Evolutionary conservation across 2,113 vertebrate genomes (phyloP), one percentile per base, ranked within the genome.

Genomic region (Pachypanchax playfairii): DNA sequence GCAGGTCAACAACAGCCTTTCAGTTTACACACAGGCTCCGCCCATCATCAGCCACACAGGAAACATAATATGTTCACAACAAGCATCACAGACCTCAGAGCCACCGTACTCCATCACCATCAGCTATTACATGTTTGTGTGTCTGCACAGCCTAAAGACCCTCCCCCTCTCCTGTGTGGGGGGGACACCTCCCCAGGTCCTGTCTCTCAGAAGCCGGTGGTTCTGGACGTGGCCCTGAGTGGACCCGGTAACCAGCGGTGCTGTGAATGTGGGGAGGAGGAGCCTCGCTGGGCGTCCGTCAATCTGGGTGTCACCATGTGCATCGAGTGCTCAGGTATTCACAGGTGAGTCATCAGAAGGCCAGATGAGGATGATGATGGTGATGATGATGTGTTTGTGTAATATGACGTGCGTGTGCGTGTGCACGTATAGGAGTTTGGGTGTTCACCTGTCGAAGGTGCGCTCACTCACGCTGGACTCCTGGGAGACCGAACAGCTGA

Each of bases 361-460:
- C 6, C n/a, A 4, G 38, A 6, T 15, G 44, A 47, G 14, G 13
- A 24, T 9, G n/a, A 8, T 28, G n/a, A 7, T 4, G 17, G 8
- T 29, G 26, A 1, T 35, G 29, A 31, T 2, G 29, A 31, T 7
- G 29, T 4, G 5, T 20, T 7, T 42, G 17, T 20, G 15, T 25
- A 3, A 28, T n/a, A 15, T 10, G 2, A 13, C 2, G 0, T 76
- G 53, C 52, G 46, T 17, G 2, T n/a, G n/a, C n/a, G n/a, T n/a
- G n/a, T n/a, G n/a, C n/a, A n/a, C n/a, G n/a, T 41, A 7, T 54
- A 93, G 92, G 90, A 92, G 92, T 41, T 85, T 93, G 1, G 92
- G 92, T 0, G 92, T 93, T 18, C 92, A 93, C 62, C 77, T 92
- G 71, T 92, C 91, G 0, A 93, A 93, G 65, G 87, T 93, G n/a